A percentile compares a stretch with the other conserved stretches of the same genome.
These are phyloP conservation scores for Tenthredo mesomela DNA, from an alignment of 2,888 invertebrate species.

Conservation along the genomic window DNA sequence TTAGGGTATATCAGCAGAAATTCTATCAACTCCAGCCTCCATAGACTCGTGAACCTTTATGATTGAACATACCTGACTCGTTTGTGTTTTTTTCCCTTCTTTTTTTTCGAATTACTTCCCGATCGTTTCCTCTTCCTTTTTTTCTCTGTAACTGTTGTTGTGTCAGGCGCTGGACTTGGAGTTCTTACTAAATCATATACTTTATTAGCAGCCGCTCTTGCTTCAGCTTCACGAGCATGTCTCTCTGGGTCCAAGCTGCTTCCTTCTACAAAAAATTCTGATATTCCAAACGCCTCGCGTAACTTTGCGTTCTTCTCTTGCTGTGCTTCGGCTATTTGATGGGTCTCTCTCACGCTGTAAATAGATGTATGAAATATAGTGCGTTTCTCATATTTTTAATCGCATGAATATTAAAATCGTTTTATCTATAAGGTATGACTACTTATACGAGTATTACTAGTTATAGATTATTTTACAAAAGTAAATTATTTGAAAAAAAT, in stretches of 20 bases:
- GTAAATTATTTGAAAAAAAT: too few relatives aligned
- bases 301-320: conserved; percentile 96
- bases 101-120: conserved; percentile 80
- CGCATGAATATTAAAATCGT: not conserved
- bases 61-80: conserved; percentile 82
- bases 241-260: conserved; percentile 93
- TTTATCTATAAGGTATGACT: not conserved
- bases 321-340: conserved; percentile 97
- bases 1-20: not conserved
- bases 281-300: conserved; percentile 96
- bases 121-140: conserved; percentile 76
- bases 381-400: not conserved
- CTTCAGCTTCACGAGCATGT: conserved; percentile 81
- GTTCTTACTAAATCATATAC: conserved; percentile 88
- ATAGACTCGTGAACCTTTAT: conserved; percentile 66
- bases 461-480: not conserved
- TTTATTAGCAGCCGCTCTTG: conserved; percentile 79
- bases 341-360: conserved; percentile 94
- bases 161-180: conserved; percentile 83
- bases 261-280: conserved; percentile 96
- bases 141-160: conserved; percentile 73
- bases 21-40: conserved; percentile 68
- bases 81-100: conserved; percentile 86
- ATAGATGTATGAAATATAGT: conserved; percentile 51
- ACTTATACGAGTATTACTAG: too few relatives aligned